Evolutionary conservation across 2,888 invertebrate genomes (phyloP), one percentile per base, ranked within the genome.

Genomic region (Lochmaea capreae): DNA sequence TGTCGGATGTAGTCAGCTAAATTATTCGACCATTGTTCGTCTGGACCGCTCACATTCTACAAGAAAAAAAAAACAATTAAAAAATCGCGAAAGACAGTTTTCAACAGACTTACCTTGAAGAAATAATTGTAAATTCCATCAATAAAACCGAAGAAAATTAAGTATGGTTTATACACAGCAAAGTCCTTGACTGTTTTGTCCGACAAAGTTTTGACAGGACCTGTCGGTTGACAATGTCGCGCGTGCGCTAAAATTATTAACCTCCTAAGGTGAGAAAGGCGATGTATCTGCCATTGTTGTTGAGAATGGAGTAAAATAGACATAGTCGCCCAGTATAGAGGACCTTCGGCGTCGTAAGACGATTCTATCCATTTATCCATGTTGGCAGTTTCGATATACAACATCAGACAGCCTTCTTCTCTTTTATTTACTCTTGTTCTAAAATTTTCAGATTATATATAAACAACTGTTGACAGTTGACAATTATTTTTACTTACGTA

Each of bases 1-100:
- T 96, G 94, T 2, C 98, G 93, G 83, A 98, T 95, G 86, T 94
- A 97, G 86, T 97, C 97, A 22, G 97, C 97, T 71, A 98, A 89
- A 75, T 93, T 92, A 62, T 93, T 90, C 39, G 97, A 93, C 98
- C 98, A 98, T 81, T 95, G 95, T 79, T 95, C 95, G 76, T 93
- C 93, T 10, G 90, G 89, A 57, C 93, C 92, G 68, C 90, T 90
- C 58, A 94, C 92, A 85, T 90, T 92, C 92, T 95, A 89, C 33
- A 87, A 87, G 74, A 69, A 69, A 73, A 33, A 61, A 16, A 65
- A 42, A 69, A 1, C 8, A 9, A 39, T 39, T 39, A 6, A 39
- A 39, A 39, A 39, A 39, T 39, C 8, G 33, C 9, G 8, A 39
- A 9, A 9, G 1, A 1, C 1, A 8, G 9, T 39, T 39, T 39